Percentiles rank a stretch among this genome's conserved stretches.
Evolutionary conservation across 2,113 vertebrate species (phyloP).

Genomic region (Hepsetus odoe): DNA sequence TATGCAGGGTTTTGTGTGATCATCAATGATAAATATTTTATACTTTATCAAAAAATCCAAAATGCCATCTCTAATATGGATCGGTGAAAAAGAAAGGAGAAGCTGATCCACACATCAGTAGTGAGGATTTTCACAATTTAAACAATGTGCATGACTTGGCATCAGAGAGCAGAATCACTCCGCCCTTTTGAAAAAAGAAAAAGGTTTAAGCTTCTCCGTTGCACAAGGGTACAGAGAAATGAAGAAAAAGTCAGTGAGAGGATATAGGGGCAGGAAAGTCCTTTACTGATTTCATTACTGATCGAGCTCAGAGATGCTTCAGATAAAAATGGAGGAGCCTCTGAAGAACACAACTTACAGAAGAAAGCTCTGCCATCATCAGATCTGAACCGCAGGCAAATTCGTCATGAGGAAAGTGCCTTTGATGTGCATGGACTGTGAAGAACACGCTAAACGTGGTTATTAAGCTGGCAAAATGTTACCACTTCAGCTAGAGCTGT

Average conservation of each 20-base stretch:
- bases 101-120: slow-evolving; percentile 3
- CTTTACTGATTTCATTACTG: background rate
- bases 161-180: slow-evolving; percentile 24
- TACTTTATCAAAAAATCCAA: background rate
- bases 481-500: background rate
- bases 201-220: background rate
- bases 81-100: background rate
- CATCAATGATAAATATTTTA: too few relatives aligned
- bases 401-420: background rate
- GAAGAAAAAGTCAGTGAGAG: slow-evolving; percentile 9
- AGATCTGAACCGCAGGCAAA: slow-evolving; percentile 1
- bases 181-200: slow-evolving; percentile 5
- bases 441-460: background rate
- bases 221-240: background rate
- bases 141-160: slow-evolving; percentile 44
- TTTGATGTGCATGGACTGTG: slow-evolving; percentile 6
- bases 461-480: slow-evolving; percentile 2
- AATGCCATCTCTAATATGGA: background rate
- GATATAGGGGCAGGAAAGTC: background rate
- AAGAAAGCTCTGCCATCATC: background rate
- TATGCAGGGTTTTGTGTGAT: too few relatives aligned
- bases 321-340: background rate
- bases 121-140: slow-evolving; percentile 23
- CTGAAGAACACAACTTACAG: background rate
- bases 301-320: background rate